Conservation (phyloP, 2,888 invertebrate genomes). For the Platycheirus albimanus region DNA sequence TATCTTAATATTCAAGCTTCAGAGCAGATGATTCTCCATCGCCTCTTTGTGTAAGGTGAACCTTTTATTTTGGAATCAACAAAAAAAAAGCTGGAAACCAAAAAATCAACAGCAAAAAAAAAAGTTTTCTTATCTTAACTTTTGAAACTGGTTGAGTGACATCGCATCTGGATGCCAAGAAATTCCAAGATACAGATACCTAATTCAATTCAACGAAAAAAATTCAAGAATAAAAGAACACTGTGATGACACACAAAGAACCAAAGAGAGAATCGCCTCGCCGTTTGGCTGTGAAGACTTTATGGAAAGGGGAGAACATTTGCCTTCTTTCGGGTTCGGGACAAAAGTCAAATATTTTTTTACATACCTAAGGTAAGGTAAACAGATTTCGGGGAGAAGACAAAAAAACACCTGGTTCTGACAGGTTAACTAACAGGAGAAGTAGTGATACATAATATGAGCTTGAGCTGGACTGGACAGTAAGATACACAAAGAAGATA, state of each 20-base stretch:
- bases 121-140: conserved; percentile 47
- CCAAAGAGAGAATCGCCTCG: conserved; percentile 52
- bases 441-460: conserved; percentile 23
- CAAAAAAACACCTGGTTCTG: conserved; percentile 66
- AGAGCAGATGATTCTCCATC: conserved; percentile 10
- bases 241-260: conserved; percentile 62
- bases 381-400: conserved; percentile 32
- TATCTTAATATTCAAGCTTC: conserved; percentile 24
- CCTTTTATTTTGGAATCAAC: conserved; percentile 24
- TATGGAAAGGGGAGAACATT: conserved; percentile 11
- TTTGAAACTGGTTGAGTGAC: conserved; percentile 61
- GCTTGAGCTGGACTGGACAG: conserved; percentile 23
- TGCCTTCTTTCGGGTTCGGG: conserved; percentile 34
- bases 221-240: conserved; percentile 17
- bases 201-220: conserved; percentile 58
- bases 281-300: conserved; percentile 19
- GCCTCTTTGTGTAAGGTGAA: conserved; percentile 60
- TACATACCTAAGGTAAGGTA: neutral
- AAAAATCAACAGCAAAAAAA: conserved; percentile 18
- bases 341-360: conserved; percentile 44
- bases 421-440: conserved; percentile 61
- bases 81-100: conserved; percentile 5
- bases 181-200: conserved; percentile 57
- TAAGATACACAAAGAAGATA: conserved; percentile 39
- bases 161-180: conserved; percentile 55